Evolutionary conservation across 2,113 vertebrate genomes (phyloP).

Genomic region (Mus pahari): DNA sequence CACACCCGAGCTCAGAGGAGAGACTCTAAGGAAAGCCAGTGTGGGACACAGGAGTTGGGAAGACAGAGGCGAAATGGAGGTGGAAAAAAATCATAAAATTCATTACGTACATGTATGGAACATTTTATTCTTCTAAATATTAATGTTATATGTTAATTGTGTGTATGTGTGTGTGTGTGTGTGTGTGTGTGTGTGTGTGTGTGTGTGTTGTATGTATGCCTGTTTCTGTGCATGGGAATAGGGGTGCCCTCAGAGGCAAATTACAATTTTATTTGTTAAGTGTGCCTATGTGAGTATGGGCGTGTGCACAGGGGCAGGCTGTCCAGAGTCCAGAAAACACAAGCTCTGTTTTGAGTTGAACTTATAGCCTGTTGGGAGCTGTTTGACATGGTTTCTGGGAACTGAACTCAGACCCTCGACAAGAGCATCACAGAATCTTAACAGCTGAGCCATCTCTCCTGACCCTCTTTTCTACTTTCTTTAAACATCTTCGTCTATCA

Average conservation of each 20-base stretch:
- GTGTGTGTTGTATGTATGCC: too few relatives aligned
- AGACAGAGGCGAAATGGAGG: neutral
- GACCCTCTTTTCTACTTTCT: neutral
- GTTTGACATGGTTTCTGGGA: neutral
- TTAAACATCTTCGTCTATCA: neutral
- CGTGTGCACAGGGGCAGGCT: neutral
- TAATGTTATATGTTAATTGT: neutral
- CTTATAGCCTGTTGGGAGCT: neutral
- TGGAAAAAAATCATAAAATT: neutral
- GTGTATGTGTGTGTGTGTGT: neutral
- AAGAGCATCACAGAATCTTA: neutral
- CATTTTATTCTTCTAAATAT: neutral
- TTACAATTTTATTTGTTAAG: neutral
- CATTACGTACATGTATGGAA: neutral
- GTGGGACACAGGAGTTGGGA: too few relatives aligned
- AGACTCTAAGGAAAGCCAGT: neutral
- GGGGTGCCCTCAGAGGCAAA: neutral
- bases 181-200: neutral
- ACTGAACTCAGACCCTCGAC: neutral
- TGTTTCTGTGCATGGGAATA: neutral
- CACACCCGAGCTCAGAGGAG: neutral
- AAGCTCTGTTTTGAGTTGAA: neutral
- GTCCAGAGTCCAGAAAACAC: neutral
- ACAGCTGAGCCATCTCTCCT: neutral
- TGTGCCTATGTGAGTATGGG: neutral